phyloP scores from a whole-genome alignment of 2,888 invertebrate species.

The Amaurobius ferox region DNA sequence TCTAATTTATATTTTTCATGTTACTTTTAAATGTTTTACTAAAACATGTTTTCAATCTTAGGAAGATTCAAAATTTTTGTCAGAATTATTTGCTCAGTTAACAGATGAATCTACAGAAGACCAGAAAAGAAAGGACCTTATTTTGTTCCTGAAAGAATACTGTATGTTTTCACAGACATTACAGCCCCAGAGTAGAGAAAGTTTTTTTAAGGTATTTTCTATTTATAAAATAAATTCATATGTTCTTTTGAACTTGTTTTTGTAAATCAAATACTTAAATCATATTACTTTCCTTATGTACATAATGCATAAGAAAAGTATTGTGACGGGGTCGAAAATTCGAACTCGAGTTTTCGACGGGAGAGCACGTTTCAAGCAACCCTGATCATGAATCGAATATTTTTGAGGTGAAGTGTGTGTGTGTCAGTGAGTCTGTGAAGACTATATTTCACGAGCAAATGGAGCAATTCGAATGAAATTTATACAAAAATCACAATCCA shows the following conservation, averaged over 20 bases:
- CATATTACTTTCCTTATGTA: no score
- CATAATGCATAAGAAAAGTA: neutral
- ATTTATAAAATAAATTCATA: neutral
- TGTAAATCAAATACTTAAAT: no score
- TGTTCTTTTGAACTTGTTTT: no score
- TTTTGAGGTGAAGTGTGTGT: neutral
- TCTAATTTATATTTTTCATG: no score
- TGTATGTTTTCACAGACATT: conserved; percentile 99
- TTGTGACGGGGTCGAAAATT: neutral
- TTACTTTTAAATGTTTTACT: no score
- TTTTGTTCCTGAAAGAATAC: conserved; percentile 98
- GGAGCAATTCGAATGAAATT: no score
- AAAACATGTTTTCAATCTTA: conserved; percentile 35
- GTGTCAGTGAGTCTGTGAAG: no score
- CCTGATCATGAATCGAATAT: no score
- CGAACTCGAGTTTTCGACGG: neutral
- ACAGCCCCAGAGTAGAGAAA: conserved; percentile 97
- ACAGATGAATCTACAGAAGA: conserved; percentile 92
- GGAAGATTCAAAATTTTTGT: conserved; percentile 97
- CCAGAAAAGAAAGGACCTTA: conserved; percentile 91
- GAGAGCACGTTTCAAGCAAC: no score
- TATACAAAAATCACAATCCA: no score
- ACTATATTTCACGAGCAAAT: no score
- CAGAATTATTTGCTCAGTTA: conserved; percentile 94
- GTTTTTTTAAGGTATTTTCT: conserved; percentile 88